Evolutionary conservation across 2,113 vertebrate species (phyloP), one percentile per base, ranked within the genome.

Genomic region (Epinephelus fuscoguttatus): DNA sequence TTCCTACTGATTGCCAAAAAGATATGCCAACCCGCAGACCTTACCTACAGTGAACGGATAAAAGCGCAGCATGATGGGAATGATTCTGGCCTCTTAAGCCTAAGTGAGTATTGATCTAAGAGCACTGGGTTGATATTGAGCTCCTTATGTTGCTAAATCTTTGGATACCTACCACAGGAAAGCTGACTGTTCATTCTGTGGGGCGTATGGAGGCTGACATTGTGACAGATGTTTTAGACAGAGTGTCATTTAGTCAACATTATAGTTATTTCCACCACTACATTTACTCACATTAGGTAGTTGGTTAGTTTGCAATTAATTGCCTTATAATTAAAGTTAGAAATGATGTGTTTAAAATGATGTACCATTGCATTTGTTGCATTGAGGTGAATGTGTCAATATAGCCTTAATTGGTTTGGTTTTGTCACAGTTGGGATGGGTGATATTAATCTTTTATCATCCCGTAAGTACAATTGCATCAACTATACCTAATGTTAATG

Each of bases 71-170:
- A 84, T 84, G 91, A 77, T 69, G 49, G 73, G 52, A 91, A 87
- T 88, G 84, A 89, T 90, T 93, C 60, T 88, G 78, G 74, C 80
- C 84, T 81, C 85, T 90, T 94, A 90, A 93, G 84, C 84, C 67
- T 85, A 92, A 94, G 87, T 88, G 88, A 94, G 92, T 94, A 94
- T 94, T 94, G 94, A 94, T 94, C 91, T 62, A 55, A 86, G 77
- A 74, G 81, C 84, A 84, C 87, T 61, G 42, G 87, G 62, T 75
- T 91, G 86, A 88, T 76, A 90, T 90, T 91, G 87, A 91, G 84
- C 91, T 83, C 79, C 84, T 91, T 78, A 30, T 88, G 86, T 78
- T 84, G 76, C 69, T 82, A 73, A 89, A 82, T 88, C 89, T 86
- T 81, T 57, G 12, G 76, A 57, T 79, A 79, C 55, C 88, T 81